A percentile compares a stretch with the other conserved stretches of the same genome.
These are phyloP conservation scores for Poeciliopsis occidentalis DNA, from an alignment of 2,113 vertebrate genomes.

Conservation along the genomic window DNA sequence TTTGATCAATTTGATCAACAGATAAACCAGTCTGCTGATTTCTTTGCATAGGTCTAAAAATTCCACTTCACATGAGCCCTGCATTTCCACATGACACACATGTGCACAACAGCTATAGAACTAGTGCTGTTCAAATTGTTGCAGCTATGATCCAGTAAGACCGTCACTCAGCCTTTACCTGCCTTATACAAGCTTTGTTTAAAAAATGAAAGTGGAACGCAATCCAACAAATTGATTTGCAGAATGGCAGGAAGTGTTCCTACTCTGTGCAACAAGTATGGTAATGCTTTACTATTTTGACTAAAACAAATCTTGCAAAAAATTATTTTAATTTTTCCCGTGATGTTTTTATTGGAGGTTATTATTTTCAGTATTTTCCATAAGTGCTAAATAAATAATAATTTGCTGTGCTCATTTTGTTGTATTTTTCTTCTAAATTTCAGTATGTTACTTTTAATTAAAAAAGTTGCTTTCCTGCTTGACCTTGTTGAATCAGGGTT, in stretches of 20 bases:
- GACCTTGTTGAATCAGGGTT: neutral
- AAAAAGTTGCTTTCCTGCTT: constrained; percentile 23
- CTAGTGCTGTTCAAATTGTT: too few relatives aligned
- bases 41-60: neutral
- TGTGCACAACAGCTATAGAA: neutral
- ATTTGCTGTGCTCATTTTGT: constrained; percentile 9
- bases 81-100: neutral
- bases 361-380: neutral
- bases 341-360: neutral
- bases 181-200: neutral
- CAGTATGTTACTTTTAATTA: neutral
- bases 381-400: neutral
- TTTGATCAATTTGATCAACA: neutral
- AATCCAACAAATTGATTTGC: neutral
- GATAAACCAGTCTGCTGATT: neutral
- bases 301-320: neutral
- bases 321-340: neutral
- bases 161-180: neutral
- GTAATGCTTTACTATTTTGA: neutral
- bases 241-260: neutral
- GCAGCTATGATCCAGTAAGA: neutral
- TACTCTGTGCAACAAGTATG: neutral
- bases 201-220: neutral
- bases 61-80: neutral
- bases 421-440: constrained; percentile 16